Percentiles rank a stretch among this genome's conserved stretches.
These are phyloP conservation scores for Marronus borbonicus DNA, from an alignment of 2,888 invertebrate genomes.

Conservation along the genomic window DNA sequence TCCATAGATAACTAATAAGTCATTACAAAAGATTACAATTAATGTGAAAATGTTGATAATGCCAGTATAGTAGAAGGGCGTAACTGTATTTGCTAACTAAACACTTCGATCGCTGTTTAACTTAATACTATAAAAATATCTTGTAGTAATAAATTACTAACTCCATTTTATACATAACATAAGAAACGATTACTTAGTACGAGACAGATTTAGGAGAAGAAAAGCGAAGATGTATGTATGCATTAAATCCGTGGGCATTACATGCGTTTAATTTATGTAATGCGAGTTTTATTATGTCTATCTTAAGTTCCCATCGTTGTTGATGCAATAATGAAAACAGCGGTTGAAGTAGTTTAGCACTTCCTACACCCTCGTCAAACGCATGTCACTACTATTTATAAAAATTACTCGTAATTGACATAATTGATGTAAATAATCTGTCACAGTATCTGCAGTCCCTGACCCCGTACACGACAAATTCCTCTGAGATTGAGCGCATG, in stretches of 20 bases:
- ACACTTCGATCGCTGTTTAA: too few relatives aligned
- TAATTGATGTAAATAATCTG: constrained; percentile 49
- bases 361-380: constrained; percentile 44
- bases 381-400: constrained; percentile 46
- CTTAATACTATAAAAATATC: too few relatives aligned
- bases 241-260: neutral
- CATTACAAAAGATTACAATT: too few relatives aligned
- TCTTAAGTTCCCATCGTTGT: constrained; percentile 22
- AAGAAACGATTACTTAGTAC: neutral
- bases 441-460: constrained; percentile 48
- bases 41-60: too few relatives aligned
- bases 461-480: constrained; percentile 45
- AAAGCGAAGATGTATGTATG: neutral
- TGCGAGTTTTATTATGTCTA: neutral
- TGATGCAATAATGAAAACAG: constrained; percentile 30
- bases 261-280: constrained; percentile 19
- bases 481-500: constrained; percentile 40
- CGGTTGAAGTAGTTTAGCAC: constrained; percentile 36
- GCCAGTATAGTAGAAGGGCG: too few relatives aligned
- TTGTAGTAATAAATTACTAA: too few relatives aligned
- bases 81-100: too few relatives aligned
- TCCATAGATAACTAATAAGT: too few relatives aligned
- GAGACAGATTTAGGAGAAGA: neutral
- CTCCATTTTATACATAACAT: neutral
- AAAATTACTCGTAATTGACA: constrained; percentile 48